These are phyloP conservation scores for Drosophila paracracens DNA, from an alignment of 2,888 invertebrate genomes.

Conservation along the genomic window DNA sequence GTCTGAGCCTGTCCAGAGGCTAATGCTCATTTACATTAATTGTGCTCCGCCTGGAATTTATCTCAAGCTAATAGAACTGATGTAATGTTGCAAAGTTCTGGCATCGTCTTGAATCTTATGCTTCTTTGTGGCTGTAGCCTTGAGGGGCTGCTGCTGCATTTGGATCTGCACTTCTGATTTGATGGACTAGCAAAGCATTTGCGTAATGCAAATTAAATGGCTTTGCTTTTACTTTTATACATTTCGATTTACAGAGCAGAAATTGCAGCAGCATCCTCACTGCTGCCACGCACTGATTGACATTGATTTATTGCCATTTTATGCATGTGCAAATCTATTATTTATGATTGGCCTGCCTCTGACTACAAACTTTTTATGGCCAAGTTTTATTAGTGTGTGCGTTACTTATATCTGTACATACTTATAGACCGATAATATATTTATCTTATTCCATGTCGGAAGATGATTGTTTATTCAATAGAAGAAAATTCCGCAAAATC, in stretches of 20 bases:
- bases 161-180: conserved; percentile 22
- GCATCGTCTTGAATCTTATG: background rate
- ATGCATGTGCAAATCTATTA: conserved; percentile 36
- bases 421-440: background rate
- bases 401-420: background rate
- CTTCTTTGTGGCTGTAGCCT: conserved; percentile 12
- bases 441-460: background rate
- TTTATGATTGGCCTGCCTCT: conserved; percentile 30
- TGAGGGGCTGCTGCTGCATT: conserved; percentile 16
- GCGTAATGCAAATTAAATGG: conserved; percentile 56
- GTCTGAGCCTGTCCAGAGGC: conserved; percentile 1
- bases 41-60: conserved; percentile 13
- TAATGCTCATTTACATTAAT: conserved; percentile 39
- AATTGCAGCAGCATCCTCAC: background rate
- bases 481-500: background rate
- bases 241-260: conserved; percentile 30
- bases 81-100: conserved; percentile 15
- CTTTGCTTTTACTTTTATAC: conserved; percentile 7
- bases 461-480: background rate
- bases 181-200: conserved; percentile 40
- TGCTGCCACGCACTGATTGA: conserved; percentile 40
- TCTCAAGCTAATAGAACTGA: background rate
- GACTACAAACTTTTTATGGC: conserved; percentile 18
- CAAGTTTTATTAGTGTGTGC: background rate
- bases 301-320: conserved; percentile 49